Evolutionary conservation across 2,797 vertebrate genomes (phyloP).

Genomic region (Pempheris klunzingeri): DNA sequence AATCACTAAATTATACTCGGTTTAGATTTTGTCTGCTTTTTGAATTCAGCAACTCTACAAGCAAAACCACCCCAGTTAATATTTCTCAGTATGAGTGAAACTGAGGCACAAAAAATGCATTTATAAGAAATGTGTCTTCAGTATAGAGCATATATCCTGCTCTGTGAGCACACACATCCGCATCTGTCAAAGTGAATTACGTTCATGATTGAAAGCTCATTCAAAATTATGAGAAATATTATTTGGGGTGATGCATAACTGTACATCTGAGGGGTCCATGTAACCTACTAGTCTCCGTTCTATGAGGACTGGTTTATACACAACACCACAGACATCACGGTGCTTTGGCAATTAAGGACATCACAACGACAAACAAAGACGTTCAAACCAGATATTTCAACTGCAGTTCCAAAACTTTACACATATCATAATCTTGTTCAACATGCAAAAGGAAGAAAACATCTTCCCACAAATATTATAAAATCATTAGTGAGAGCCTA

Average conservation of each 20-base stretch:
- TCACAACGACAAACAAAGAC: constrained; percentile 26
- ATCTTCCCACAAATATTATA: constrained; percentile 48
- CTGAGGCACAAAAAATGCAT: neutral
- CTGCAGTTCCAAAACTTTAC: constrained; percentile 39
- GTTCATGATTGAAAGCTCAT: neutral
- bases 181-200: neutral
- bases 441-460: constrained; percentile 26
- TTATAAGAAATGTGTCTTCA: neutral
- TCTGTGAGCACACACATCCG: neutral
- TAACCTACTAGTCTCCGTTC: constrained; percentile 16
- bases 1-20: no score
- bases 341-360: constrained; percentile 37
- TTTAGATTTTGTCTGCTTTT: constrained; percentile 17
- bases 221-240: constrained; percentile 51
- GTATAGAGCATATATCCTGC: neutral
- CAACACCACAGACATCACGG: constrained; percentile 42
- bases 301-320: constrained; percentile 25
- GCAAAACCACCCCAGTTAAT: constrained; percentile 56
- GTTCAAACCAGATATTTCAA: constrained; percentile 44
- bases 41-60: constrained; percentile 41
- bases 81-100: constrained; percentile 40
- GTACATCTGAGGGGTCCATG: constrained; percentile 35
- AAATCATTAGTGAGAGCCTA: constrained; percentile 25
- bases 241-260: constrained; percentile 47
- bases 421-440: constrained; percentile 41